A percentile compares a stretch with the other conserved stretches of the same genome.
phyloP scores from a whole-genome alignment of 2,113 vertebrate species.

The Scartelaos histophorus region DNA sequence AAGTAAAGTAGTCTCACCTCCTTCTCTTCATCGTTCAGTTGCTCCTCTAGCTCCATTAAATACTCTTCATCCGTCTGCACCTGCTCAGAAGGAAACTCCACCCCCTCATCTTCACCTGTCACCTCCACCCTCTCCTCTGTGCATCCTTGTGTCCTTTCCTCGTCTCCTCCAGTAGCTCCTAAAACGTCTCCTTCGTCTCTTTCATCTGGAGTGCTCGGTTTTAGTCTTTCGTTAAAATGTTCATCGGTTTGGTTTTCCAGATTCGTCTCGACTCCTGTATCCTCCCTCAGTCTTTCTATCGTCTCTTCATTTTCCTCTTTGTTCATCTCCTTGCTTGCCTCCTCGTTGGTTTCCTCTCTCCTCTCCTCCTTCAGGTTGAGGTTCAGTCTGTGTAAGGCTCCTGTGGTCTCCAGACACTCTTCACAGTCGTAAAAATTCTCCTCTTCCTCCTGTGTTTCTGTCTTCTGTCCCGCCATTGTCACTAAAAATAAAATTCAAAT shows the following conservation, averaged over 20 bases:
- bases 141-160: not conserved
- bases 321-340: not conserved
- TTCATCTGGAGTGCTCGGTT: not conserved
- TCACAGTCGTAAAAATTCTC: constrained; percentile 65
- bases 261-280: not conserved
- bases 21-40: constrained; percentile 59
- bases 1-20: constrained; percentile 44
- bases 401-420: constrained; percentile 32
- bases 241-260: not conserved
- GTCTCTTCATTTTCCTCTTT: not conserved
- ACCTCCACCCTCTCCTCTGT: not conserved
- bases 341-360: not conserved
- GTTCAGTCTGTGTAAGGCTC: not conserved
- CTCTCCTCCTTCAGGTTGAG: not conserved
- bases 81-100: constrained; percentile 35
- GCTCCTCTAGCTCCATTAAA: constrained; percentile 56
- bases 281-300: not conserved
- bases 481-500: not conserved
- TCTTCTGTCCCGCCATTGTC: not conserved
- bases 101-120: constrained; percentile 19
- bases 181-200: not conserved
- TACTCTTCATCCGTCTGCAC: constrained; percentile 55
- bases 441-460: constrained; percentile 16
- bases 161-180: constrained; percentile 2
- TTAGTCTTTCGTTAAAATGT: not conserved